Base-by-base conservation (phyloP, 1,140 invertebrate genomes). In the Hermetia illucens region DNA sequence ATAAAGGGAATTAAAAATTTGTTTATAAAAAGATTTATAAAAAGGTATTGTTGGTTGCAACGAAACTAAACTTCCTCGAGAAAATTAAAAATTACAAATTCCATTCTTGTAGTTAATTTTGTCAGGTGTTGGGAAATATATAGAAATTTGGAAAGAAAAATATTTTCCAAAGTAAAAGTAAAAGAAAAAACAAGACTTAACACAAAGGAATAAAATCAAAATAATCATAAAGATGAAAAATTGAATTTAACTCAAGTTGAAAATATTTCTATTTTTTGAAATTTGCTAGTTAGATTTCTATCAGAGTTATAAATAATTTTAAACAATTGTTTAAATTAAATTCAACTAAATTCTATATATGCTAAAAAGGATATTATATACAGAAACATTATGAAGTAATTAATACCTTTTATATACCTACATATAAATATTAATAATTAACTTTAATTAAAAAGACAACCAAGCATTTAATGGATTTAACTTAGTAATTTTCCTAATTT, bases 71-170 rank as follows among this genome's bases (percentile, higher is more conserved):
- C 3, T n/a, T 35, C 12, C 10, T 20, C 3, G 15, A 34, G 8
- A 8, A 12, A 10, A 19, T 20, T n/a, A 15, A 13, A 2, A 13
- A 4, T 21, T 32, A 13, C 17, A 17, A 32, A 32, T 32, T 13
- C 5, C 17, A n/a, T 21, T 35, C 17, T 12, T 35, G 19, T n/a
- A 35, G 22, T 35, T 35, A 20, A 35, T 35, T 35, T 35, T 35
- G 34, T 35, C 34, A 35, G 34, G 34, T 35, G 34, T 35, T 35
- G 34, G 34, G 24, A 27, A n/a, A n/a, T n/a, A n/a, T n/a, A n/a
- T n/a, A n/a, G n/a, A n/a, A n/a, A n/a, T n/a, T n/a, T n/a, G n/a
- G n/a, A n/a, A n/a, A n/a, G n/a, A n/a, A n/a, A n/a, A n/a, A n/a
- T n/a, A n/a, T n/a, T 27, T 13, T 8, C 13, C 13, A 13, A 27